Evolutionary conservation across 2,888 invertebrate genomes (phyloP), one percentile per base, ranked within the genome.

Genomic region (Phaedon cochleariae): DNA sequence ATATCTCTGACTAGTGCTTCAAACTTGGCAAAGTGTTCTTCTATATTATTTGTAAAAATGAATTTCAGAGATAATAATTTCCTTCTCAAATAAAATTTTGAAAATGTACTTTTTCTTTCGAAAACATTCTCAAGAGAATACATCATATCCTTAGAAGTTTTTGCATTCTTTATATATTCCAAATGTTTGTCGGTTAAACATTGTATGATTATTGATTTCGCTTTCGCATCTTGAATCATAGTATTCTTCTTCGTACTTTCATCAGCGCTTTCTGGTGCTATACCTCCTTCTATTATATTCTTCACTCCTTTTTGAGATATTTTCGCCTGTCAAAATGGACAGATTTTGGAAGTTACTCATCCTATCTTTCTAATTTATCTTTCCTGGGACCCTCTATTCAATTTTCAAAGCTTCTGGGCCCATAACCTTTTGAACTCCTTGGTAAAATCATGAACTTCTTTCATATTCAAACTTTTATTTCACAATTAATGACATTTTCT

Each of bases 21-120:
- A 48, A 75, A 73, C 41, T 68, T 68, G 12, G 68, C 20, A 53
- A 73, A 72, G 61, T 71, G 69, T 52, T 74, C 71, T 59, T 74
- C 65, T 21, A 71, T 18, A 59, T 64, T 18, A 53, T 58, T 65
- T 70, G 71, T 31, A 70, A 52, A 18, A 63, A 53, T 20, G 26
- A 26, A 26, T 26, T 26, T 26, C 26, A 26, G 26, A 7, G 26
- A 26, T 7, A 72, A 57, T 12, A 73, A 37, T 46, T 65, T 69
- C 31, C 62, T 64, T 51, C 61, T 59, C 9, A 69, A 34, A 26
- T 57, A 51, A 41, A 71, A 29, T 49, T 72, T 73, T 12, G 65
- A 62, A 26, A 72, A 52, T 3, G 49, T 53, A 52, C 69, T 71
- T 64, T 71, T 74, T 41, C 66, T 61, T 62, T 69, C 61, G 52